Evolutionary conservation across 2,888 invertebrate species (phyloP), one percentile per base, ranked within the genome.

Genomic region (Choreutis nemorana): DNA sequence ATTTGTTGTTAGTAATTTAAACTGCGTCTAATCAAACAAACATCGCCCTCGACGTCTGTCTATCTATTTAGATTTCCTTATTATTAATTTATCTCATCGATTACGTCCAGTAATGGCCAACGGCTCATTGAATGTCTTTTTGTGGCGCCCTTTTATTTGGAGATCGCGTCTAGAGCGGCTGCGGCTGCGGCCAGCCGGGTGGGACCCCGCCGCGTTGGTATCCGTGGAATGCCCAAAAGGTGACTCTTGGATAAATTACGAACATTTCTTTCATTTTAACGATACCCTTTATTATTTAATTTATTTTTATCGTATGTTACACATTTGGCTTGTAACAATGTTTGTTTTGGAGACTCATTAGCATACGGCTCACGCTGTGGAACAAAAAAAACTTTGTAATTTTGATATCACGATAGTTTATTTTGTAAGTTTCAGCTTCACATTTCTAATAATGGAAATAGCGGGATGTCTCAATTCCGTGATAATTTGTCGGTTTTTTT

Each of bases 201-300:
- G 68, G 48, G 62, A 48, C 70, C 77, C 78, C 77, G 77, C 56
- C 61, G 77, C 50, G 77, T 54, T 50, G 75, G 75, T 64, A 78
- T 75, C 70, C 62, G 59, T 61, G 75, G 77, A 72, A 78, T 78
- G 72, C 68, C 61, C 64, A 68, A 75, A 73, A 78, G 78, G 78
- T 78, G 78, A 77, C 75, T 77, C 65, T 64, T 61, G 75, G 71
- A 78, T 78, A 78, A 77, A 78, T 78, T 77, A 78, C 77, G 58
- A 53, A 65, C 70, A 75, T 78, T 75, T 78, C 72, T 71, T 73
- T 65, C 66, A 70, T 78, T 78, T 78, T 78, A 78, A 78, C 73
- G 78, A 78, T 73, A 65, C 71, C 62, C 66, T 73, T 75, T 77
- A 78, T 77, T 75, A 72, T 77, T 77, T 77, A 75, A 78, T 77